phyloP scores from a whole-genome alignment of 2,797 vertebrate genomes.

The Crocidura indochinensis region DNA sequence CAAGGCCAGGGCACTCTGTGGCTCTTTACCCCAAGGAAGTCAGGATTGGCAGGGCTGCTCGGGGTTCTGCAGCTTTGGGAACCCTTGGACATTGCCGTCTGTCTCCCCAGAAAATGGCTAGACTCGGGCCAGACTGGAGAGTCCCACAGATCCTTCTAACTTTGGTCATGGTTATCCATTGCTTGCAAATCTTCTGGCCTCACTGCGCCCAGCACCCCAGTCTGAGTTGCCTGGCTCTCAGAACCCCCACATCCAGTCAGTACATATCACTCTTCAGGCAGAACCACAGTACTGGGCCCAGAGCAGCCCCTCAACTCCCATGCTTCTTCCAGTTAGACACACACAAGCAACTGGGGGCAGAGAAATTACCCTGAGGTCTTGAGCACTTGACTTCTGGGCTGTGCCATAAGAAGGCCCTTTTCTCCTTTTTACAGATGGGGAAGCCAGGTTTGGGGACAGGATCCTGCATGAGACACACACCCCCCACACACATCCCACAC shows the following conservation, averaged over 20 bases:
- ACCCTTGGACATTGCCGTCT: background rate
- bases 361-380: background rate
- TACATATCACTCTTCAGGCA: background rate
- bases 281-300: background rate
- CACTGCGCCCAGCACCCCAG: background rate
- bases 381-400: background rate
- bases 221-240: background rate
- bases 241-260: background rate
- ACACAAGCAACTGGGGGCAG: background rate
- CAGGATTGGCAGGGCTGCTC: background rate
- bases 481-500: too few species aligned
- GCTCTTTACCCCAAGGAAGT: background rate
- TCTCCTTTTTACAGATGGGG: background rate
- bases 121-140: background rate
- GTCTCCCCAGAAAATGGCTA: background rate
- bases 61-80: background rate
- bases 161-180: too few species aligned
- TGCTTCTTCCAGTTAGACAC: too few species aligned
- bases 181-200: too few species aligned
- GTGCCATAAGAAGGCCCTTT: background rate
- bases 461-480: background rate
- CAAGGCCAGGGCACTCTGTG: background rate
- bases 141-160: background rate
- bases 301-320: too few species aligned
- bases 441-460: background rate